Evolutionary conservation across 1,140 invertebrate genomes (phyloP), one percentile per base, ranked within the genome.

Genomic region (Hylaeus volcanicus): DNA sequence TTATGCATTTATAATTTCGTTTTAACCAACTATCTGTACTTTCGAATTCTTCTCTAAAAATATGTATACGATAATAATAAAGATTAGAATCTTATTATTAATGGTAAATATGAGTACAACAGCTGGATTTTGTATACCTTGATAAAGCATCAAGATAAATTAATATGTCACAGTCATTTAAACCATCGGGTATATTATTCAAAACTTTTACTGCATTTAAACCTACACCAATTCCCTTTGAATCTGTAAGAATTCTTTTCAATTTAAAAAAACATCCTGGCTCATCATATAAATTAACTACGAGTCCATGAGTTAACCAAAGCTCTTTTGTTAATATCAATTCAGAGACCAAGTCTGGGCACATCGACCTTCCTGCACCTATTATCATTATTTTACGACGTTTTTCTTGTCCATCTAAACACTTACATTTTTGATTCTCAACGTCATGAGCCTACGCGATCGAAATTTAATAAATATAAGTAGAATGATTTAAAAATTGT

Each of bases 281-380:
- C 58, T 68, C 55, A 41, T 89, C 86, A 39, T 82, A 86, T 15
- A 89, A 70, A 26, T 65, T 82, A 45, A 89, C 70, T 72, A 64
- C n/a, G 6, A 86, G 55, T n/a, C 84, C 86, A 71, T 78, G 43
- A 56, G 70, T 14, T 11, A 71, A 39, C 73, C 71, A 80, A 4
- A 88, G 65, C 26, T 83, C 83, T 76, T 86, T 81, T 45, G 73
- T 77, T 51, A 78, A 66, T 65, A 74, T 48, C 26, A 89, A 78
- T 60, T 89, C 80, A 14, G 76, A 69, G n/a, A 88, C 74, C 12
- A 89, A 65, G 11, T 89, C 82, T 26, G 26, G 26, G 39, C 84
- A 88, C n/a, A 88, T 68, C 3, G 86, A 83, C 68, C 68, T 60
- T 15, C 86, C 88, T 61, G 84, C 84, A 74, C 88, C 88, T 60